phyloP scores from a whole-genome alignment of 2,888 invertebrate genomes.

The Cyclophora albipunctata region DNA sequence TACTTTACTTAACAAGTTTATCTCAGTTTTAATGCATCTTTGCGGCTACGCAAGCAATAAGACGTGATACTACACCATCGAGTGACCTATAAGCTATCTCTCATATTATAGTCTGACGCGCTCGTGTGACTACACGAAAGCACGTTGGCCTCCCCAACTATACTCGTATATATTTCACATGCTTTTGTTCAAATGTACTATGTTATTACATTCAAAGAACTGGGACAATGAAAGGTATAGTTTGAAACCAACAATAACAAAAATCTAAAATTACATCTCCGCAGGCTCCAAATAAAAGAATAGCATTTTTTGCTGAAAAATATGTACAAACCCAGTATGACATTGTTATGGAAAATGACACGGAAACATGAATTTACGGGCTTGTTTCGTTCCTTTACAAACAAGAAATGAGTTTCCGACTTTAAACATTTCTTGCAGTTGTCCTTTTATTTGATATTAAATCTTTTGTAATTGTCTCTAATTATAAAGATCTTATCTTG shows the following conservation, averaged over 20 bases:
- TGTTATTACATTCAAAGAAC: background rate
- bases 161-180: too few species aligned
- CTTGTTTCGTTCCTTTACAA: conserved; percentile 35
- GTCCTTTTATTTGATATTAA: conserved; percentile 12
- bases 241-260: background rate
- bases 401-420: conserved; percentile 48
- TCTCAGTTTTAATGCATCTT: too few species aligned
- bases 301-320: conserved; percentile 34
- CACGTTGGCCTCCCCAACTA: too few species aligned
- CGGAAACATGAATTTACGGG: conserved; percentile 50
- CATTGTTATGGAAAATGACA: conserved; percentile 51
- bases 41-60: too few species aligned
- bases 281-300: conserved; percentile 10
- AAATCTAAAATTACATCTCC: conserved; percentile 9
- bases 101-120: too few species aligned
- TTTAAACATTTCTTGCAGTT: conserved; percentile 47
- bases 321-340: conserved; percentile 44
- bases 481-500: too few species aligned
- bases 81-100: too few species aligned
- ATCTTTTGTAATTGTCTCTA: too few species aligned
- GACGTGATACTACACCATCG: too few species aligned
- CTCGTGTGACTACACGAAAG: too few species aligned
- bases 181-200: too few species aligned
- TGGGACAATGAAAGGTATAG: background rate
- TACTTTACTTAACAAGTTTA: too few species aligned